Evolutionary conservation across 2,888 invertebrate species (phyloP).

Genomic region (Zaprionus lineosus): DNA sequence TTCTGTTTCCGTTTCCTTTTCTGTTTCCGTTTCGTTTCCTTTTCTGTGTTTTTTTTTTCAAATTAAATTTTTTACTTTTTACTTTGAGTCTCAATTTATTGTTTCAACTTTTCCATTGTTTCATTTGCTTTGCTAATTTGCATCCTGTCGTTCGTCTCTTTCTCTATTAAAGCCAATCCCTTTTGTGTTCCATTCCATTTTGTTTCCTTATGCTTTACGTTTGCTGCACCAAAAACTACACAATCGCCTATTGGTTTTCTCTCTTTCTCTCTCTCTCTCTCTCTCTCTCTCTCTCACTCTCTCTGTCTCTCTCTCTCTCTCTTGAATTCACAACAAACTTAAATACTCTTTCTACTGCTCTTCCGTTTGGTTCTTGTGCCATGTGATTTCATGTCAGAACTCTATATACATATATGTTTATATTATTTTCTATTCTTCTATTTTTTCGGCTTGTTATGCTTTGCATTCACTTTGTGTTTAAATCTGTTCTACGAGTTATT

Average conservation of each 20-base stretch:
- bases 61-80: too few relatives aligned
- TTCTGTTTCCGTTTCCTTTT: conserved; percentile 7
- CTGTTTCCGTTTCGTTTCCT: too few relatives aligned
- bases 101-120: conserved; percentile 37
- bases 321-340: too few relatives aligned
- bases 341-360: conserved; percentile 3
- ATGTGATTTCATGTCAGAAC: neutral
- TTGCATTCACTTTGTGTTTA: conserved; percentile 44
- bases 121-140: conserved; percentile 35
- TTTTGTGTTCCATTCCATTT: conserved; percentile 22
- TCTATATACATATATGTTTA: neutral
- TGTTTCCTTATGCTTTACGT: conserved; percentile 18
- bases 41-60: too few relatives aligned
- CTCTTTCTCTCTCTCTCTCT: conserved; percentile 5
- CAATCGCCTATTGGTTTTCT: conserved; percentile 43
- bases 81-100: conserved; percentile 14
- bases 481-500: conserved; percentile 33
- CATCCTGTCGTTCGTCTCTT: conserved; percentile 29
- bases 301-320: conserved; percentile 3
- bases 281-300: conserved; percentile 2
- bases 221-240: conserved; percentile 65
- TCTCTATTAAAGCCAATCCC: conserved; percentile 41
- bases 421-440: conserved; percentile 28
- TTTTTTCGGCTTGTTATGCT: conserved; percentile 41
- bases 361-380: too few relatives aligned